Percentiles rank a stretch among this genome's conserved stretches.
phyloP scores from a whole-genome alignment of 2,888 invertebrate genomes.

The Scaeva pyrastri region DNA sequence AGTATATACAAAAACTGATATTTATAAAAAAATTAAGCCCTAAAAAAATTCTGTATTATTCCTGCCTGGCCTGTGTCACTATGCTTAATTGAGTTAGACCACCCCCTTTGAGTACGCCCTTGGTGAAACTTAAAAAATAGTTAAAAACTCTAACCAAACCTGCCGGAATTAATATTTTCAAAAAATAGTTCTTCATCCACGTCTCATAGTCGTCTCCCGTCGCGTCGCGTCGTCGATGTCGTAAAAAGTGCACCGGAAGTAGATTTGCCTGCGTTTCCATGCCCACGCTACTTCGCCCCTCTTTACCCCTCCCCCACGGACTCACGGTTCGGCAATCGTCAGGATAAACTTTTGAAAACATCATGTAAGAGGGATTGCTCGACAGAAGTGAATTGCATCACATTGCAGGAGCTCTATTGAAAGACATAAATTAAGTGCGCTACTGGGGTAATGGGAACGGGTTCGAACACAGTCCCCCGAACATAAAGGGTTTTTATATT shows the following conservation, averaged over 20 bases:
- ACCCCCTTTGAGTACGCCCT: no score
- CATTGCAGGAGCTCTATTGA: slow-evolving; percentile 70
- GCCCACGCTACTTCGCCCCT: neutral
- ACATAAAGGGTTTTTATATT: neutral
- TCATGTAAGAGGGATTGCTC: slow-evolving; percentile 71
- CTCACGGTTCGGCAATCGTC: slow-evolving; percentile 35
- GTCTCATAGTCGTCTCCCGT: no score
- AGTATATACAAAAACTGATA: no score
- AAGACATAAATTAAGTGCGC: slow-evolving; percentile 74
- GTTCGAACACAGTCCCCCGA: neutral
- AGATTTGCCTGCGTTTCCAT: neutral
- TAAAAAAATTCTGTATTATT: no score
- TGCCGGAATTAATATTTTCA: slow-evolving; percentile 60
- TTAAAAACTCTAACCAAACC: slow-evolving; percentile 47
- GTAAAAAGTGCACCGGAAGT: slow-evolving; percentile 32
- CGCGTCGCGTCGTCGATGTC: neutral
- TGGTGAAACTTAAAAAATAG: no score
- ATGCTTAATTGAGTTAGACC: no score
- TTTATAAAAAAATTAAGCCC: no score
- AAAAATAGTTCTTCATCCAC: slow-evolving; percentile 2
- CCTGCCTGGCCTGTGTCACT: no score
- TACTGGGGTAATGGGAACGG: neutral
- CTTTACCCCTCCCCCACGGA: neutral
- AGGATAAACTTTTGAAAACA: slow-evolving; percentile 72
- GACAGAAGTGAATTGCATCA: slow-evolving; percentile 72